Conservation (phyloP, 2,888 invertebrate genomes). For the Drosophila flavopinicola region DNA sequence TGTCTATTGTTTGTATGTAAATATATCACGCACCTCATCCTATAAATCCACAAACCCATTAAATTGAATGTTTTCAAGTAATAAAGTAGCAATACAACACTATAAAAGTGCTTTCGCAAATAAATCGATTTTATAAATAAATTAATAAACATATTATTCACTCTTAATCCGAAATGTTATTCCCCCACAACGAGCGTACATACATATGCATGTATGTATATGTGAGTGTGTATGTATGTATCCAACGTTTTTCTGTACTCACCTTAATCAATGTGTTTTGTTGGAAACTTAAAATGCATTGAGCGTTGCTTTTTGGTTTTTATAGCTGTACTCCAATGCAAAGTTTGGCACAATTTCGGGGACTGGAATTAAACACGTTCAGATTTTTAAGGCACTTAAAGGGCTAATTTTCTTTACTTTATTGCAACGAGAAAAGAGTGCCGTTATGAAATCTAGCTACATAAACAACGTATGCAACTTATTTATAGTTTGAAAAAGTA, state of each 20-base stretch:
- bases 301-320: constrained; percentile 31
- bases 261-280: constrained; percentile 36
- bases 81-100: no score
- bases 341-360: constrained; percentile 10
- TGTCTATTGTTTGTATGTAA: no score
- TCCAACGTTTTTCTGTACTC: constrained; percentile 19
- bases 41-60: no score
- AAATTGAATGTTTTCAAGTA: no score
- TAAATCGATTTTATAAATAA: no score
- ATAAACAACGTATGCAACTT: constrained; percentile 41
- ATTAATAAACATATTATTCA: no score
- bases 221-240: not conserved
- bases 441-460: constrained; percentile 53
- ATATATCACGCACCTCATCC: no score
- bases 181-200: constrained; percentile 6
- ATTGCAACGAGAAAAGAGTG: constrained; percentile 9
- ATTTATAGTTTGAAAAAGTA: constrained; percentile 32
- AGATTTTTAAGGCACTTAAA: not conserved
- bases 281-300: constrained; percentile 49
- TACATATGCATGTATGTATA: not conserved
- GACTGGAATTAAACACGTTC: constrained; percentile 38
- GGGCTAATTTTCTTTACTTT: not conserved
- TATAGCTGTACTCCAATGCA: constrained; percentile 29
- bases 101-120: no score
- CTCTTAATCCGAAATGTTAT: constrained; percentile 8